Percentiles rank a stretch among this genome's conserved stretches.
These are phyloP conservation scores for Pteronura brasiliensis DNA, from an alignment of 2,113 vertebrate species.

Conservation along the genomic window DNA sequence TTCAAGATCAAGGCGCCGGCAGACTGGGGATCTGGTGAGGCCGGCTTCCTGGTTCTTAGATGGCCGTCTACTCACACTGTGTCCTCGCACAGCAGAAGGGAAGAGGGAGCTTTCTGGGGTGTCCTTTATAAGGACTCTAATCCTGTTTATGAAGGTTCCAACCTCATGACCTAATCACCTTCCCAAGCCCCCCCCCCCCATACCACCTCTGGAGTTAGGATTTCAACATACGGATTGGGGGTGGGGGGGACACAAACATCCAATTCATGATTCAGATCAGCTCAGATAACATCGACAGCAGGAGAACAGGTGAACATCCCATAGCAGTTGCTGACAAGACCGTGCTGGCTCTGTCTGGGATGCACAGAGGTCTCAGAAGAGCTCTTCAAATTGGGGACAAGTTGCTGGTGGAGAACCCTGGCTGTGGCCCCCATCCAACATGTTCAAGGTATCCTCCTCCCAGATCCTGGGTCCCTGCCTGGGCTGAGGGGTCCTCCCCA, in stretches of 20 bases:
- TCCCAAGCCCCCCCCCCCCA: neutral
- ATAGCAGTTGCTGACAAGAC: neutral
- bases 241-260: neutral
- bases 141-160: neutral
- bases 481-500: neutral
- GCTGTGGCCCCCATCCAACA: too few species aligned
- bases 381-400: neutral
- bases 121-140: neutral
- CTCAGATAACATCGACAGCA: neutral
- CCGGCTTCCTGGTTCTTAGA: neutral
- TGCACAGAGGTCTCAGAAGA: rapidly evolving
- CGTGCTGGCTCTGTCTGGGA: too few species aligned
- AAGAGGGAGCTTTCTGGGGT: neutral
- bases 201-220: neutral
- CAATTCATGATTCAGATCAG: neutral
- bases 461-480: neutral
- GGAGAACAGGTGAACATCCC: too few species aligned
- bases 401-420: neutral
- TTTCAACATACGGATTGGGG: neutral
- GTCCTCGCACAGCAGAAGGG: neutral
- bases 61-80: neutral
- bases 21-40: neutral
- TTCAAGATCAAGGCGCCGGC: neutral
- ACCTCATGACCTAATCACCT: neutral
- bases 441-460: neutral